A percentile compares a stretch with the other conserved stretches of the same genome.
These are phyloP conservation scores for Micronycteris hirsuta DNA, from an alignment of 2,113 vertebrate genomes.

Conservation along the genomic window DNA sequence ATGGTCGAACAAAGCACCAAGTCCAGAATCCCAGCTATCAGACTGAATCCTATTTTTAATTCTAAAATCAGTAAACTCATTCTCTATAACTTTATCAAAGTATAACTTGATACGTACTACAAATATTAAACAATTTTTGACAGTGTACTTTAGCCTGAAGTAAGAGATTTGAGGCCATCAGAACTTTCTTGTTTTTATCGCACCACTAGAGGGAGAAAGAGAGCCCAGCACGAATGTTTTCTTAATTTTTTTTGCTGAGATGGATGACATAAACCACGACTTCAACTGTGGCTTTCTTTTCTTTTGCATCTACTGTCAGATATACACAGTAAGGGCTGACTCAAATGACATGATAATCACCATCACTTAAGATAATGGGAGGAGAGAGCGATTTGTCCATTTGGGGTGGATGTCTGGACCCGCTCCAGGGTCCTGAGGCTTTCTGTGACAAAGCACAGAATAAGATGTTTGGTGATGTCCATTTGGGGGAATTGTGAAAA, in stretches of 20 bases:
- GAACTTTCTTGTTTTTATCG: not conserved
- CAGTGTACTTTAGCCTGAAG: not conserved
- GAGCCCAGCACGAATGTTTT: not conserved
- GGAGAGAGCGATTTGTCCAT: not conserved
- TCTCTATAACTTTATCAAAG: not conserved
- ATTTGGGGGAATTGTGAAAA: not conserved
- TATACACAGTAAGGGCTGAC: not conserved
- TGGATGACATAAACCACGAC: not conserved
- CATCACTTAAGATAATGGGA: not conserved
- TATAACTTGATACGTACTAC: not conserved
- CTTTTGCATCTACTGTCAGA: not conserved
- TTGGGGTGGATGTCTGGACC: not conserved
- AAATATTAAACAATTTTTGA: not conserved
- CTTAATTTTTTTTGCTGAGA: not conserved
- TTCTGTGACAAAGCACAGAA: not conserved
- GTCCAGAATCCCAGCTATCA: not conserved
- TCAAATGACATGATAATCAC: not conserved
- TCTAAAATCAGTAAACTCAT: not conserved
- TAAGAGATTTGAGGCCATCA: not conserved
- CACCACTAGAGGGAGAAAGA: constrained; percentile 40
- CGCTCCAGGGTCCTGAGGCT: not conserved
- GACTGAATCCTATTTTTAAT: not conserved
- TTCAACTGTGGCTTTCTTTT: not conserved
- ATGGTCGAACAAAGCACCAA: not conserved
- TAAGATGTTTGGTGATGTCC: not conserved